These are phyloP conservation scores for Zingel zingel DNA, from an alignment of 2,113 vertebrate species.

Conservation along the genomic window DNA sequence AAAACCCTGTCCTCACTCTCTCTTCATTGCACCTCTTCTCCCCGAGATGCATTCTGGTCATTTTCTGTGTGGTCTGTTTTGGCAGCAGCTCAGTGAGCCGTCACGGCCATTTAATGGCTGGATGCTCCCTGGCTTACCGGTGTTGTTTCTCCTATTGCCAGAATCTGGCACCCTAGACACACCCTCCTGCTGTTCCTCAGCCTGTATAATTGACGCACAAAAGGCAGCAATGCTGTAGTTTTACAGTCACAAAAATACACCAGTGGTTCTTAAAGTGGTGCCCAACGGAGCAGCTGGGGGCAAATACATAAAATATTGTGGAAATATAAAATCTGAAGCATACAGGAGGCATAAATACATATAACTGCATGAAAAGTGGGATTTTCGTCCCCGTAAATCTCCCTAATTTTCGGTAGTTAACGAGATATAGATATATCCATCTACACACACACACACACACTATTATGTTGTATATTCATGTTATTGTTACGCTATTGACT, in stretches of 20 bases:
- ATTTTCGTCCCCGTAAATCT: too few relatives aligned
- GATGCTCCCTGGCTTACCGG: conserved; percentile 54
- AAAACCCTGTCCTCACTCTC: conserved; percentile 50
- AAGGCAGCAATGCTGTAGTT: conserved; percentile 7
- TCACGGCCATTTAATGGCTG: conserved; percentile 71
- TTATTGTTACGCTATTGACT: too few relatives aligned
- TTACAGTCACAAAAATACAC: background rate
- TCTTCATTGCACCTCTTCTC: conserved; percentile 53
- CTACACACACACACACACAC: too few relatives aligned
- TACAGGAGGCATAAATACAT: background rate
- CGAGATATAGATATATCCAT: too few relatives aligned
- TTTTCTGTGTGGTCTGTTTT: conserved; percentile 78
- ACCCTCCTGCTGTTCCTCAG: conserved; percentile 15
- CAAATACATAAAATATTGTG: background rate
- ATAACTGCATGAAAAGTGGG: too few relatives aligned
- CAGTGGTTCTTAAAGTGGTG: background rate
- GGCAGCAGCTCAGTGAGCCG: conserved; percentile 71
- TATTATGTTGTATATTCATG: too few relatives aligned
- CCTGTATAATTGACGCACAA: conserved; percentile 32
- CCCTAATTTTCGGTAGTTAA: too few relatives aligned
- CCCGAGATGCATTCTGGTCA: conserved; percentile 72
- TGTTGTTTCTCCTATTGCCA: conserved; percentile 56
- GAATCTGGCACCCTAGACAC: conserved; percentile 23
- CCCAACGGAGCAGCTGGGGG: background rate
- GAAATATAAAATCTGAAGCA: background rate